Evolutionary conservation across 2,797 vertebrate genomes (phyloP), one percentile per base, ranked within the genome.

Genomic region (Onychomys arenicola): DNA sequence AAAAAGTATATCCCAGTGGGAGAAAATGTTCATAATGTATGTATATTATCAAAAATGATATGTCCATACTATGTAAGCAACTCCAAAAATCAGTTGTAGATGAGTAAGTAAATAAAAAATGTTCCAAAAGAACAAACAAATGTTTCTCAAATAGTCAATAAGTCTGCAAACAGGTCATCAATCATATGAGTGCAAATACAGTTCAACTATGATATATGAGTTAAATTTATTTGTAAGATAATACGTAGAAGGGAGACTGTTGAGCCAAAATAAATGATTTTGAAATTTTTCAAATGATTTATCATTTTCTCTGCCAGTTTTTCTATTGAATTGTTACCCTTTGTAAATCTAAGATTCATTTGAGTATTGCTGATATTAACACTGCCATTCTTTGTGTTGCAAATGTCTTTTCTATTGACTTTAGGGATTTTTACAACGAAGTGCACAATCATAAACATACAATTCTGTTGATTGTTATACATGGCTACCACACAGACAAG

Each of bases 401-500:
- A 69, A 90, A 73, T 83, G 81, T 80, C 88, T 93, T 95, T 87
- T 55, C 57, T 73, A 63, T 63, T 92, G 37, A 55, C 86, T 88
- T 93, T 46, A 34, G 67, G 63, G 46, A 80, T 25, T 83, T 96
- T 89, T 40, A 89, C 0, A 93, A 67, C 52, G 76, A 90, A 92
- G 43, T 61, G 23, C 23, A 84, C 32, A n/a, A 80, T 90, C 46
- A 89, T 59, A 93, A 85, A 34, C 29, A 14, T 71, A 91, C 19
- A 63, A 77, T 25, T 52, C 17, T n/a, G 78, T 73, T 91, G 73
- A 77, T 52, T 77, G 96, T 89, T 91, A 67, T 17, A 43, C 32
- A 90, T 23, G 90, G 75, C 81, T 25, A 89, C 3, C 13, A 87
- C 71, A 29, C 19, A 89, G 17, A 11, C 85, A 86, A 96, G 1